Evolutionary conservation across 2,888 invertebrate genomes (phyloP), one percentile per base, ranked within the genome.

Genomic region (Apamea anceps): DNA sequence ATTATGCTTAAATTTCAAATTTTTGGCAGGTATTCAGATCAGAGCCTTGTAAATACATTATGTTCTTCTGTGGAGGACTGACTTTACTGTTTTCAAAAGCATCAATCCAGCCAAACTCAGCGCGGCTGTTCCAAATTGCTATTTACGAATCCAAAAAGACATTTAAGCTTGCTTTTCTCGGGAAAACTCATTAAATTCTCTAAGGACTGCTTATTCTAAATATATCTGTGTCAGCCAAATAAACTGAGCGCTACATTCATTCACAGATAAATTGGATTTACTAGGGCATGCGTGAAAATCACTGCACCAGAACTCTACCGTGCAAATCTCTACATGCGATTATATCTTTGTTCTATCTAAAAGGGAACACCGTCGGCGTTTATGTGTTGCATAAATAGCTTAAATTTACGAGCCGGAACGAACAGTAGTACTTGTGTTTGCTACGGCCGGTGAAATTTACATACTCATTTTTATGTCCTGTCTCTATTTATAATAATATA

Each of bases 301-400:
- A 82, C 79, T 82, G 84, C 84, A 91, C 78, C 83, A 91, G 89
- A 88, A 87, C 85, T 79, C 68, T 72, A 80, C 81, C 85, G 87
- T 89, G 89, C 90, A 86, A 89, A 90, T 88, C 85, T 84, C 85
- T 85, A 75, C 82, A 83, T 85, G 86, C 87, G 90, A 92, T 92
- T 88, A 90, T 91, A 91, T 91, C 87, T 77, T 73, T 81, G 74
- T 80, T 85, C 87, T 87, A 90, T 91, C 89, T 90, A 80, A 88
- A 84, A 89, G 88, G 87, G 85, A 90, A 90, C 90, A 89, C 88
- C 91, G 93, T 91, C 85, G 88, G 88, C 87, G 84, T 89, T 91
- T 91, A 91, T 88, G 88, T 89, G 88, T 89, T 90, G 90, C 90
- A 93, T 90, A 91, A 93, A 93, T 92, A 93, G 88, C 91, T 87